Evolutionary conservation across 2,113 vertebrate genomes (phyloP).

Genomic region (Scortum barcoo): DNA sequence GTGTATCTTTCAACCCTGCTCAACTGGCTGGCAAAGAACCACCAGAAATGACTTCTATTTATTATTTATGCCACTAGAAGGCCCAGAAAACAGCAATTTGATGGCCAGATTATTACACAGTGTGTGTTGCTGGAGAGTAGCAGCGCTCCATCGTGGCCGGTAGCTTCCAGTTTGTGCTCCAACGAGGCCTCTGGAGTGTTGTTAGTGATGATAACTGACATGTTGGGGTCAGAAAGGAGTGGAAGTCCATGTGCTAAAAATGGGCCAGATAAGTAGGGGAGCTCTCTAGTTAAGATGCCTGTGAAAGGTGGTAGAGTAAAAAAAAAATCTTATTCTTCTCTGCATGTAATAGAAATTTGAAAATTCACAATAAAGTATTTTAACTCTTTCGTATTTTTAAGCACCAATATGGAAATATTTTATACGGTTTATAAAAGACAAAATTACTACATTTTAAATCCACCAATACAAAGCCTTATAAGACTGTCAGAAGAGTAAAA

Average conservation of each 20-base stretch:
- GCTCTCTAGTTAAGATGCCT: neutral
- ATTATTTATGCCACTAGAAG: constrained; percentile 64
- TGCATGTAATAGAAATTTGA: neutral
- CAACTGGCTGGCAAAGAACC: constrained; percentile 43
- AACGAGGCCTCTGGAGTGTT: constrained; percentile 44
- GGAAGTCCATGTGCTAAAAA: constrained; percentile 2
- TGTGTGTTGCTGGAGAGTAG: constrained; percentile 12
- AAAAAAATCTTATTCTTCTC: neutral
- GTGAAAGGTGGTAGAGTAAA: neutral
- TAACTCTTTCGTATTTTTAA: neutral
- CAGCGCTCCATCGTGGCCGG: neutral
- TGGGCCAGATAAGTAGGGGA: neutral
- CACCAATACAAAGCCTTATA: neutral
- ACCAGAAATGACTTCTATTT: constrained; percentile 51
- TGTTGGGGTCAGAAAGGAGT: constrained; percentile 50
- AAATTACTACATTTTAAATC: neutral
- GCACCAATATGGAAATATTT: neutral
- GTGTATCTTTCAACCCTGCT: constrained; percentile 24
- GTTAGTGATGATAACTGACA: constrained; percentile 71
- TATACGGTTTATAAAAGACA: neutral
- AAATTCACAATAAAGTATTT: neutral
- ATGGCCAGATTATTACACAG: constrained; percentile 20
- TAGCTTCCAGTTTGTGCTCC: constrained; percentile 8
- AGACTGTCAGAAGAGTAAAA: neutral
- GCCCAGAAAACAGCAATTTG: constrained; percentile 28